Percentiles rank a stretch among this genome's conserved stretches.
phyloP scores from a whole-genome alignment of 1,140 invertebrate genomes.

The Drosophila subpulchrella region DNA sequence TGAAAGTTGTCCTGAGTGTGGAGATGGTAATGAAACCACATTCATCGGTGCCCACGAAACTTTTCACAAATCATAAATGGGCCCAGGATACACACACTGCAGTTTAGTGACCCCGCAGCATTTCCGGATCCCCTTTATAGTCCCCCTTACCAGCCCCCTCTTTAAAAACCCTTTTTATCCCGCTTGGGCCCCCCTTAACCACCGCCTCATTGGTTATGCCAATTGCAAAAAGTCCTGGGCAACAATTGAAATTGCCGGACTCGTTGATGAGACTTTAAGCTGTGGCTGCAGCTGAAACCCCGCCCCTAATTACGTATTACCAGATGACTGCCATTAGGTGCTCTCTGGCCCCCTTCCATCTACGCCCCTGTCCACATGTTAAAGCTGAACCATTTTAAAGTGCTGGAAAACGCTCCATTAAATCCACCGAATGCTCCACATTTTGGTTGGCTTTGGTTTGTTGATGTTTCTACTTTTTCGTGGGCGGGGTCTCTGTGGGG shows the following conservation, averaged over 20 bases:
- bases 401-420: conserved; percentile 62
- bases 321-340: conserved; percentile 61
- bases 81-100: not conserved
- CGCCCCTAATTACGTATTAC: conserved; percentile 60
- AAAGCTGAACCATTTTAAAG: conserved; percentile 56
- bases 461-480: conserved; percentile 7
- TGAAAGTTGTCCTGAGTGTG: conserved; percentile 17
- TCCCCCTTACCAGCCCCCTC: not conserved
- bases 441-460: conserved; percentile 30
- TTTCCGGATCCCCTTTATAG: not conserved
- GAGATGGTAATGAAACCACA: conserved; percentile 27
- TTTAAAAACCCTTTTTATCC: no score
- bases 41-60: conserved; percentile 19
- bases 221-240: conserved; percentile 44
- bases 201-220: conserved; percentile 45
- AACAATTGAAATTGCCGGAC: conserved; percentile 47
- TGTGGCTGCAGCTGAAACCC: conserved; percentile 15
- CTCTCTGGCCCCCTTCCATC: no score
- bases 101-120: not conserved
- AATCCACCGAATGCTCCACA: conserved; percentile 62
- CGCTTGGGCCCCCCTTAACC: not conserved
- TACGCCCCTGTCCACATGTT: conserved; percentile 4
- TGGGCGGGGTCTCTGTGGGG: not conserved
- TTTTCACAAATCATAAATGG: conserved; percentile 52
- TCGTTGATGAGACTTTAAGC: conserved; percentile 49